Conservation (phyloP, 2,888 invertebrate genomes). For the Geotrupes spiniger region DNA sequence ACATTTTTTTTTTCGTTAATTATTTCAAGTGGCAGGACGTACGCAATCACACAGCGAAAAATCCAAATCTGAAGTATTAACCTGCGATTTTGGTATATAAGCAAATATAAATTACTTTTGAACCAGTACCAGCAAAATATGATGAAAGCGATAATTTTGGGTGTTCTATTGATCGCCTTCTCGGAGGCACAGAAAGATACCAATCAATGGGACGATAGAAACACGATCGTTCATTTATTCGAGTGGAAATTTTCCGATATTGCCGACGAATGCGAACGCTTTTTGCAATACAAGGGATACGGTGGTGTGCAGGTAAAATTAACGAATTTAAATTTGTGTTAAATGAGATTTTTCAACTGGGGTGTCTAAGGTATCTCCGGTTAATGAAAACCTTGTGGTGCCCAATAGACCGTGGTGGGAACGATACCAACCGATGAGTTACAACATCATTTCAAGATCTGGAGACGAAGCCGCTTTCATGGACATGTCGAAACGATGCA, state of each 20-base stretch:
- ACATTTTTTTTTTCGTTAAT: too few relatives aligned
- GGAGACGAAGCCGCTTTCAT: slow-evolving; percentile 71
- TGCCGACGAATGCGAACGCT: slow-evolving; percentile 73
- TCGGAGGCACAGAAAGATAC: neutral
- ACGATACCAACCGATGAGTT: slow-evolving; percentile 83
- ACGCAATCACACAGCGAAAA: too few relatives aligned
- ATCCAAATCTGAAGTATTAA: too few relatives aligned
- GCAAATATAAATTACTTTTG: too few relatives aligned
- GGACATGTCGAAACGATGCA: slow-evolving; percentile 77
- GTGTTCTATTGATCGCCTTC: neutral
- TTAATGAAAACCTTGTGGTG: slow-evolving; percentile 65
- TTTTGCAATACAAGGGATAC: slow-evolving; percentile 70
- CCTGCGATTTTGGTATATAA: too few relatives aligned
- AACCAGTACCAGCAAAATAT: too few relatives aligned
- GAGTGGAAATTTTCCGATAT: slow-evolving; percentile 85
- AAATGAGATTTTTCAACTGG: too few relatives aligned
- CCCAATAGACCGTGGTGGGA: slow-evolving; percentile 80
- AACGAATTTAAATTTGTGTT: too few relatives aligned
- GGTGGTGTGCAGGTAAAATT: slow-evolving; percentile 66
- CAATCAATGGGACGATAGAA: slow-evolving; percentile 50
- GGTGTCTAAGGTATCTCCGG: slow-evolving; percentile 66
- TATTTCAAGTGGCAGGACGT: too few relatives aligned
- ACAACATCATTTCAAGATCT: slow-evolving; percentile 70
- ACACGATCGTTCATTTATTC: slow-evolving; percentile 71
- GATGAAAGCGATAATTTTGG: too few relatives aligned